A percentile compares a stretch with the other conserved stretches of the same genome.
These are phyloP conservation scores for Drosophila jambulina DNA, from an alignment of 1,140 invertebrate species.

Conservation along the genomic window DNA sequence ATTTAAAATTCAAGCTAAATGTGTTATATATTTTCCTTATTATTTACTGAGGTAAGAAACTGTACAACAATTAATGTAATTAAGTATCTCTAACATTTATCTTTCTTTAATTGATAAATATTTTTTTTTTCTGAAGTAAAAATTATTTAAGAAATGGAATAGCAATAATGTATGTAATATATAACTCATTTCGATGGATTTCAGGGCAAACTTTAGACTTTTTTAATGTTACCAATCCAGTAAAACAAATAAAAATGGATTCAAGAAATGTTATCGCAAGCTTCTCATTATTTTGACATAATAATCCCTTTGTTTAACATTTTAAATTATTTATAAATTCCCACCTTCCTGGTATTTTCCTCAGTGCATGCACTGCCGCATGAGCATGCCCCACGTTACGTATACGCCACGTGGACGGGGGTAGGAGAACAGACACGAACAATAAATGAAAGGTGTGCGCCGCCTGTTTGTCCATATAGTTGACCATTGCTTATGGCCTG, in stretches of 20 bases:
- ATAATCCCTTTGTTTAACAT: background rate
- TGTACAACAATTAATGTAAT: no score
- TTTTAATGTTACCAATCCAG: no score
- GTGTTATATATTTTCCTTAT: no score
- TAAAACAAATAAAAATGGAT: background rate
- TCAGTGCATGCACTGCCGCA: slow-evolving; percentile 17
- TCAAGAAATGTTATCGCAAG: no score
- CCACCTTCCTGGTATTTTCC: background rate
- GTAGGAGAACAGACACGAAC: slow-evolving; percentile 37
- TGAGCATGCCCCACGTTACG: slow-evolving; percentile 51
- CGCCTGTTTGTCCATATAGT: slow-evolving; percentile 74
- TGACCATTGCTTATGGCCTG: slow-evolving; percentile 75
- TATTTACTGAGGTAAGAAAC: no score
- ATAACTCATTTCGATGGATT: background rate
- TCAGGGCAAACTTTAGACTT: background rate
- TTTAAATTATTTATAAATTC: background rate
- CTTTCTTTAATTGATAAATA: background rate
- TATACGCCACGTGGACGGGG: slow-evolving; percentile 52
- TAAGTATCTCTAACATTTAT: background rate
- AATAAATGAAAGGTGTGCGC: slow-evolving; percentile 81
- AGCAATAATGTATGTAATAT: background rate
- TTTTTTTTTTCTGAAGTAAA: background rate
- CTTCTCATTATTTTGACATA: no score
- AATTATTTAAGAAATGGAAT: background rate
- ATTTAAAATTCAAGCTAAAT: background rate